A percentile compares a stretch with the other conserved stretches of the same genome.
phyloP scores from a whole-genome alignment of 2,888 invertebrate species.

The Amiota minor region DNA sequence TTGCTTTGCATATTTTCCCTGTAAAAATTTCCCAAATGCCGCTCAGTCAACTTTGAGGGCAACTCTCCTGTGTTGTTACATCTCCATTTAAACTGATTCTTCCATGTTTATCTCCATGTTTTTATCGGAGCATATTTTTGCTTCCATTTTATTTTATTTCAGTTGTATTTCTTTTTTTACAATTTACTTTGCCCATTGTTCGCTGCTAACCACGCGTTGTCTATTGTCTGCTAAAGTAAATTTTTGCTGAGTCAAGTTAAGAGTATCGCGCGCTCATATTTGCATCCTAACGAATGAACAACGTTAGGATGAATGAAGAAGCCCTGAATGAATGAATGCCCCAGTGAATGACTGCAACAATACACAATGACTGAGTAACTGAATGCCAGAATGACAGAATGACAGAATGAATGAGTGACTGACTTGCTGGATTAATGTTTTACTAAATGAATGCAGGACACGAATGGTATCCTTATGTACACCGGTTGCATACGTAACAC shows the following conservation, averaged over 20 bases:
- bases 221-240: neutral
- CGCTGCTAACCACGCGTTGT: neutral
- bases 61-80: constrained; percentile 42
- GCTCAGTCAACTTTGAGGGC: constrained; percentile 14
- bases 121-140: neutral
- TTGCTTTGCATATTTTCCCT: neutral
- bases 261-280: neutral
- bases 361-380: neutral
- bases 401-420: constrained; percentile 4
- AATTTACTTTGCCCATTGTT: neutral
- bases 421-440: neutral
- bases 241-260: neutral
- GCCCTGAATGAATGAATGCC: neutral
- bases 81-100: constrained; percentile 48
- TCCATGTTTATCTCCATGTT: constrained; percentile 2
- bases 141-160: neutral
- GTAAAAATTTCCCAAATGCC: constrained; percentile 8
- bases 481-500: constrained; percentile 20
- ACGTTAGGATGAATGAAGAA: neutral
- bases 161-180: neutral
- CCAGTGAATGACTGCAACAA: neutral
- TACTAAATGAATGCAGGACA: neutral
- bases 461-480: neutral
- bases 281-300: constrained; percentile 2
- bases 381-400: neutral